These are phyloP conservation scores for Limnephilus lunatus DNA, from an alignment of 2,888 invertebrate species.

Conservation along the genomic window DNA sequence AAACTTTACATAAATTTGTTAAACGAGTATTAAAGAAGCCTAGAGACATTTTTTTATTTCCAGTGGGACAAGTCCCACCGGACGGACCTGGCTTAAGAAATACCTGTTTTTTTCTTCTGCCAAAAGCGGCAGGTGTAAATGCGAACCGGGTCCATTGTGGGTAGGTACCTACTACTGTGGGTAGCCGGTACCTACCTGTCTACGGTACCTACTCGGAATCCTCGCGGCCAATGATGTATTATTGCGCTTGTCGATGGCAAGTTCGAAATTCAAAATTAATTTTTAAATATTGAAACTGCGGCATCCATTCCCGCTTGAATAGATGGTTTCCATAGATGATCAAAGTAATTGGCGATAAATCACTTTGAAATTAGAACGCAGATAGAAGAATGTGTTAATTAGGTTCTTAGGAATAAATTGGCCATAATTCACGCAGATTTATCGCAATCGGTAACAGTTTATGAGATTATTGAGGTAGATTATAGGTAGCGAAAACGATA, in stretches of 20 bases:
- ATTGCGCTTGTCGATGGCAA: neutral
- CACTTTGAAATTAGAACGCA: neutral
- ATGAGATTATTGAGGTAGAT: conserved; percentile 2
- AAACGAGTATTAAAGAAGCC: neutral
- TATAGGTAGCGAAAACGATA: neutral
- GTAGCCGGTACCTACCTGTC: conserved; percentile 10
- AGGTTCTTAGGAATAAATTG: neutral
- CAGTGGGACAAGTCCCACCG: neutral
- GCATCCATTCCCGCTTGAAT: neutral
- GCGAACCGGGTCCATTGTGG: conserved; percentile 55
- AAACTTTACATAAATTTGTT: neutral
- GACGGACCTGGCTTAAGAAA: conserved; percentile 42
- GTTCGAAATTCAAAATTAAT: conserved; percentile 9
- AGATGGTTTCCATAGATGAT: neutral
- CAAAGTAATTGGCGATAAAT: neutral
- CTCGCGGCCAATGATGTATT: conserved; percentile 22
- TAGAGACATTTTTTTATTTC: conserved; percentile 11
- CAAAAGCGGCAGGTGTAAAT: conserved; percentile 64
- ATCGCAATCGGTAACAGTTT: neutral
- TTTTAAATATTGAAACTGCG: neutral
- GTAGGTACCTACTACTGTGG: conserved; percentile 12
- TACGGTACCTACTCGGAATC: neutral
- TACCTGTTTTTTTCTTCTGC: conserved; percentile 63
- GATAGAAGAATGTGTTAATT: neutral
- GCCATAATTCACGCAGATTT: neutral